These are phyloP conservation scores for Agrypnia vestita DNA, from an alignment of 1,140 invertebrate genomes.

Conservation along the genomic window DNA sequence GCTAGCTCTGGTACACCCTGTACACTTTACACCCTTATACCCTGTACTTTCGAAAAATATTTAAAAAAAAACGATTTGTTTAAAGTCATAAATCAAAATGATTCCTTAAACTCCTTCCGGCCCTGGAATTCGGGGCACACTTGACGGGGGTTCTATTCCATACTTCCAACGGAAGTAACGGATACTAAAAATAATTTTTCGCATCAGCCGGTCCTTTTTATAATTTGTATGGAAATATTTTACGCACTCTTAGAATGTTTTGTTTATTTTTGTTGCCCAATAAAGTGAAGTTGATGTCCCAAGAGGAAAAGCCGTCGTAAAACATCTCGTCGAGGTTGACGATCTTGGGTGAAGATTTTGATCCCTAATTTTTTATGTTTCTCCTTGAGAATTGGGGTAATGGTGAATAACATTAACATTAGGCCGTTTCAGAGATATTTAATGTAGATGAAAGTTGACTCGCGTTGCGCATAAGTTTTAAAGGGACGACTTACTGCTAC, in stretches of 20 bases:
- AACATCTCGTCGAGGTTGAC: neutral
- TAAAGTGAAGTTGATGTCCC: conserved; percentile 5
- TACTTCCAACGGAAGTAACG: neutral
- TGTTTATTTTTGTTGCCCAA: conserved; percentile 6
- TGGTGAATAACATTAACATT: no score
- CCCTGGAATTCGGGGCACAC: neutral
- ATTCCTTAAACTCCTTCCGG: neutral
- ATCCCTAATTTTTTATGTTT: neutral
- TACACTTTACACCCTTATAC: no score
- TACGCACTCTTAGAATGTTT: conserved; percentile 1
- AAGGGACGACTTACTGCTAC: no score
- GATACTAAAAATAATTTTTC: neutral
- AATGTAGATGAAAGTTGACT: no score
- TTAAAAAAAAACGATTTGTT: no score
- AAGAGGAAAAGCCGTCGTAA: neutral
- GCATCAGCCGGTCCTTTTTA: neutral
- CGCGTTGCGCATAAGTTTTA: no score
- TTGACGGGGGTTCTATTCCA: neutral
- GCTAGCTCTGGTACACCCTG: no score
- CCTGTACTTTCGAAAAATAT: no score
- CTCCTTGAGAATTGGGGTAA: neutral
- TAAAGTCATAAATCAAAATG: no score
- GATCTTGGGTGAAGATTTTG: neutral
- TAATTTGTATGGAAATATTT: conserved; percentile 3
- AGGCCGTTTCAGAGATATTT: no score